phyloP scores from a whole-genome alignment of 2,797 vertebrate species.

The Artibeus jamaicensis region DNA sequence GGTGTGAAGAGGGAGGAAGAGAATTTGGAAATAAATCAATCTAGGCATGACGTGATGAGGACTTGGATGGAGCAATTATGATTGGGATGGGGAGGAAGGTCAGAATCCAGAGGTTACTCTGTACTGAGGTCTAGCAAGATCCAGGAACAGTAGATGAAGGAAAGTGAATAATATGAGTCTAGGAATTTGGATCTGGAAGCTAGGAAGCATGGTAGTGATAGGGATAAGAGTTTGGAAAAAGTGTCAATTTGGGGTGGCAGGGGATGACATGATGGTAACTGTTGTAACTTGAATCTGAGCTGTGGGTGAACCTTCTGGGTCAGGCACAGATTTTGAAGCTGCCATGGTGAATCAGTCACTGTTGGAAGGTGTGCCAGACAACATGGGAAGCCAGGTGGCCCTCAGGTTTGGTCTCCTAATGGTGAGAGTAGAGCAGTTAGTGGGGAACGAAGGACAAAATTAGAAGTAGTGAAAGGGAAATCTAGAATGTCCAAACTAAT shows the following conservation, averaged over 20 bases:
- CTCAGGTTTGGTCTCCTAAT: constrained; percentile 5
- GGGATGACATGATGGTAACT: background rate
- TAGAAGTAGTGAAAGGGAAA: background rate
- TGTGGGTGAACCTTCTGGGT: background rate
- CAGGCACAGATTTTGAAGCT: constrained; percentile 28
- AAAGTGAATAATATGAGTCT: background rate
- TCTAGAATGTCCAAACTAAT: constrained; percentile 37
- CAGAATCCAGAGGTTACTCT: background rate
- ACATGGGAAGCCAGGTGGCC: background rate
- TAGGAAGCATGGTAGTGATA: background rate
- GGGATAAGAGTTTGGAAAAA: constrained; percentile 32
- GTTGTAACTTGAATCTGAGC: constrained; percentile 6
- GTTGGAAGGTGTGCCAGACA: background rate
- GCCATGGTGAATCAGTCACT: background rate
- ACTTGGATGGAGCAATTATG: background rate
- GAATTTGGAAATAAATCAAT: constrained; percentile 36
- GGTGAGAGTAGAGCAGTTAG: constrained; percentile 4
- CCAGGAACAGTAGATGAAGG: background rate
- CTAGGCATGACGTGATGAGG: background rate
- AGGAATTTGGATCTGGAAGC: constrained; percentile 43
- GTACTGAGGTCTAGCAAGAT: background rate
- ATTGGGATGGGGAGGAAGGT: background rate
- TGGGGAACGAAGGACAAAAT: background rate
- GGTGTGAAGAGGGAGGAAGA: background rate
- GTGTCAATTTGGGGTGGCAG: background rate